Evolutionary conservation across 1,140 invertebrate species (phyloP).

Genomic region (Gerris buenoi): DNA sequence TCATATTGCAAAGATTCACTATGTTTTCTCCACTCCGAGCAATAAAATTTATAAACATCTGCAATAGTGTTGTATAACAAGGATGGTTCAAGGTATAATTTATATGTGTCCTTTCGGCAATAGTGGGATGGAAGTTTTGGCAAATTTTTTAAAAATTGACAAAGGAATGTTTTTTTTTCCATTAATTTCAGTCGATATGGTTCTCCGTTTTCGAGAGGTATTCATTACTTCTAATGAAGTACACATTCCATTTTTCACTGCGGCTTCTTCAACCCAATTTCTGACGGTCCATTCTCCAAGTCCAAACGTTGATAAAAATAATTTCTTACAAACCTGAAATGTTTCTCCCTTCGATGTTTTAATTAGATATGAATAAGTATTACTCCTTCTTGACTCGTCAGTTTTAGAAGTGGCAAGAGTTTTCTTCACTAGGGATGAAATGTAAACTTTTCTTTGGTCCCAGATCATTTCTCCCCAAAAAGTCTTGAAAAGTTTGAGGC

Average conservation of each 20-base stretch:
- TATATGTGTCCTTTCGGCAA: constrained; percentile 5
- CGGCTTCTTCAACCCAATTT: neutral
- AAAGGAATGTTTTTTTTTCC: neutral
- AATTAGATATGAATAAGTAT: neutral
- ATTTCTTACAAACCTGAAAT: constrained; percentile 2
- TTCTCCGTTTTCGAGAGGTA: neutral
- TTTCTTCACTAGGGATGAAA: neutral
- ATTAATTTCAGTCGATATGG: neutral
- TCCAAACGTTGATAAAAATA: neutral
- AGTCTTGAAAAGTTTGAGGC: too few relatives aligned
- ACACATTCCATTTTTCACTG: neutral
- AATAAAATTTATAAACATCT: neutral
- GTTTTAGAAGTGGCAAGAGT: neutral
- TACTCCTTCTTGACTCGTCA: neutral
- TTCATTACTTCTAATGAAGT: neutral
- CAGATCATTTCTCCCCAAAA: neutral
- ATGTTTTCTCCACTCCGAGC: neutral
- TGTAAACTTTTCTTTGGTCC: neutral
- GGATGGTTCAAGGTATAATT: constrained; percentile 11
- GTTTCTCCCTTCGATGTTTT: neutral
- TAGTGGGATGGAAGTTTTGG: constrained; percentile 15
- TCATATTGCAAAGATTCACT: neutral
- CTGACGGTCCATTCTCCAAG: neutral
- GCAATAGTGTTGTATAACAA: neutral
- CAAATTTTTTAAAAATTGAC: constrained; percentile 5